Evolutionary conservation across 1,140 invertebrate genomes (phyloP).

Genomic region (Heliconius eleuchia): DNA sequence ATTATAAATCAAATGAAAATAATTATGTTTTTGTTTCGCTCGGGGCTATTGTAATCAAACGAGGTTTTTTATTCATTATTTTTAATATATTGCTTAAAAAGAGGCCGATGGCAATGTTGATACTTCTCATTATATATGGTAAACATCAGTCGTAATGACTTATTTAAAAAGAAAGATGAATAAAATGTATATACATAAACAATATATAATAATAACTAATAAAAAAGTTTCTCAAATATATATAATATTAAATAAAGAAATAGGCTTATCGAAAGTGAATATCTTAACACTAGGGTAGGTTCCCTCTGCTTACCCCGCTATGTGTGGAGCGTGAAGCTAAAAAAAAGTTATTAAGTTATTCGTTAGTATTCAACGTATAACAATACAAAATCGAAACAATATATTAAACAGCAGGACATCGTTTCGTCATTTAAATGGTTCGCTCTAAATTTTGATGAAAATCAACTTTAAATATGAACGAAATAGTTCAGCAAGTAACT

Average conservation of each 20-base stretch:
- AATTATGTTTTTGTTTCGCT: conserved; percentile 38
- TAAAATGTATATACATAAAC: not conserved
- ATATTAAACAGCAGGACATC: not conserved
- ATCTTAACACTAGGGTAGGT: too few relatives aligned
- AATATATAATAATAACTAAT: not conserved
- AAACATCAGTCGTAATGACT: conserved; percentile 14
- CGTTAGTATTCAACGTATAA: not conserved
- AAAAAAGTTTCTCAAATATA: not conserved
- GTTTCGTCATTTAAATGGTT: not conserved
- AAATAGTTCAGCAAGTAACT: not conserved
- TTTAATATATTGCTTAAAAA: conserved; percentile 39
- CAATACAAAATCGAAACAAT: not conserved
- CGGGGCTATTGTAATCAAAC: conserved; percentile 39
- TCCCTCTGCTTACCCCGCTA: too few relatives aligned
- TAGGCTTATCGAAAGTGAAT: not conserved
- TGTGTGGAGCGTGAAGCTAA: too few relatives aligned
- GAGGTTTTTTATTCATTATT: conserved; percentile 40
- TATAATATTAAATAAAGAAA: not conserved
- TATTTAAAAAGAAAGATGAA: not conserved
- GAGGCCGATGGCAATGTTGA: conserved; percentile 30
- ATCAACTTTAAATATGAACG: not conserved
- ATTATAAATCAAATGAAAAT: conserved; percentile 41
- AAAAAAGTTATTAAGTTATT: not conserved
- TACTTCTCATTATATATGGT: conserved; percentile 25
- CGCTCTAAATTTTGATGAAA: not conserved